These are phyloP conservation scores for Grantiella picta DNA, from an alignment of 2,113 vertebrate species.

Conservation along the genomic window DNA sequence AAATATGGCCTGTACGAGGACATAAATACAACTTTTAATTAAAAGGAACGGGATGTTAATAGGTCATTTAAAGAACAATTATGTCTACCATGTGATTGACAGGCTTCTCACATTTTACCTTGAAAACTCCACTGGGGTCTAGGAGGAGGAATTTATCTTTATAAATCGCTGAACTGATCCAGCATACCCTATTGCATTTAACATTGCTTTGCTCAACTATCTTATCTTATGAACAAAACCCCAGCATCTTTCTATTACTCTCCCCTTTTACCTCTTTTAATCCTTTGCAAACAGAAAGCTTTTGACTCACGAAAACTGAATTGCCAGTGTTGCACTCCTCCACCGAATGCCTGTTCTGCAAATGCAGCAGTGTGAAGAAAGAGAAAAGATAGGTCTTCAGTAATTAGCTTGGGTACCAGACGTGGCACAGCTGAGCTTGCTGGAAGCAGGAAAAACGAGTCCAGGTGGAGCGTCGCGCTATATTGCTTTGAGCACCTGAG, in stretches of 20 bases:
- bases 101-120: neutral
- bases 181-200: neutral
- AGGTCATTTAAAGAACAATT: constrained; percentile 7
- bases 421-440: constrained; percentile 1
- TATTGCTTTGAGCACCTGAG: constrained; percentile 16
- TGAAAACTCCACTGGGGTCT: neutral
- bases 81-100: neutral
- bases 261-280: neutral
- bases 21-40: constrained; percentile 18
- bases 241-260: neutral
- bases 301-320: neutral
- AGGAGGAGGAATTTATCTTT: neutral
- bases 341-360: neutral
- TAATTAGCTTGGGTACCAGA: constrained; percentile 40
- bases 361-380: neutral
- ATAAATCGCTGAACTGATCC: neutral
- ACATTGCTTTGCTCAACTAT: neutral
- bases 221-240: neutral
- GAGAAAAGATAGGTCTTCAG: neutral
- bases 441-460: constrained; percentile 51
- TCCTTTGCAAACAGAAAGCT: neutral
- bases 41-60: constrained; percentile 38
- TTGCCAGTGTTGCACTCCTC: neutral
- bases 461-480: neutral
- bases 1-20: neutral